A percentile compares a stretch with the other conserved stretches of the same genome.
phyloP scores from a whole-genome alignment of 2,888 invertebrate genomes.

The Iphiclides podalirius region DNA sequence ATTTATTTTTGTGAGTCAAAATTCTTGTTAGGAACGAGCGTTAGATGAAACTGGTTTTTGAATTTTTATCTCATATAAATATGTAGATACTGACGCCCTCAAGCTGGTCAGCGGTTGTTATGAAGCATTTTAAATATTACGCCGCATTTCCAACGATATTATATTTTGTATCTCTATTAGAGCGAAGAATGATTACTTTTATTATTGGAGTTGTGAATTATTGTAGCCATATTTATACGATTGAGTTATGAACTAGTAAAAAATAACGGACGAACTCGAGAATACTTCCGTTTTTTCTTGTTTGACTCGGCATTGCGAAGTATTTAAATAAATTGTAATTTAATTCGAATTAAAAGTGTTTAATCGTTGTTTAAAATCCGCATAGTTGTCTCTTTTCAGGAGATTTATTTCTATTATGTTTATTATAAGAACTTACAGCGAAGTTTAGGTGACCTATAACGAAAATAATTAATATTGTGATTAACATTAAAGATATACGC shows the following conservation, averaged over 20 bases:
- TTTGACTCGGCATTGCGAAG: too few species aligned
- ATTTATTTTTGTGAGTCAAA: constrained; percentile 75
- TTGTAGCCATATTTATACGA: constrained; percentile 34
- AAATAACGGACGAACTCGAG: constrained; percentile 9
- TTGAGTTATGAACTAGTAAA: constrained; percentile 31
- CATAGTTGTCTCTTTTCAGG: too few species aligned
- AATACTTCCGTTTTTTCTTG: too few species aligned
- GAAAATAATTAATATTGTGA: constrained; percentile 12
- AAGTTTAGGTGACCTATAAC: too few species aligned
- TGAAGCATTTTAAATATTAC: constrained; percentile 56
- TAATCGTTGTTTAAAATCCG: too few species aligned
- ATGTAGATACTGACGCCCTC: constrained; percentile 71
- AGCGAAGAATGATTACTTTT: constrained; percentile 36
- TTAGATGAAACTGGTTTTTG: constrained; percentile 66
- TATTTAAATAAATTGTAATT: too few species aligned
- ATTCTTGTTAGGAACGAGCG: constrained; percentile 75
- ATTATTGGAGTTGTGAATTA: constrained; percentile 34
- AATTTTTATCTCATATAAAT: constrained; percentile 67
- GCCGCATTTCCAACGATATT: constrained; percentile 48
- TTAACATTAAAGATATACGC: constrained; percentile 14
- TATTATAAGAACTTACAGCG: too few species aligned
- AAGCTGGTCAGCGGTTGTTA: constrained; percentile 60
- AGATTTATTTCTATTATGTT: too few species aligned
- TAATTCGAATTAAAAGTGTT: too few species aligned
- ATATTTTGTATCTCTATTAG: constrained; percentile 50